Conservation (phyloP, 1,140 invertebrate genomes). For the Oppia nitens region DNA sequence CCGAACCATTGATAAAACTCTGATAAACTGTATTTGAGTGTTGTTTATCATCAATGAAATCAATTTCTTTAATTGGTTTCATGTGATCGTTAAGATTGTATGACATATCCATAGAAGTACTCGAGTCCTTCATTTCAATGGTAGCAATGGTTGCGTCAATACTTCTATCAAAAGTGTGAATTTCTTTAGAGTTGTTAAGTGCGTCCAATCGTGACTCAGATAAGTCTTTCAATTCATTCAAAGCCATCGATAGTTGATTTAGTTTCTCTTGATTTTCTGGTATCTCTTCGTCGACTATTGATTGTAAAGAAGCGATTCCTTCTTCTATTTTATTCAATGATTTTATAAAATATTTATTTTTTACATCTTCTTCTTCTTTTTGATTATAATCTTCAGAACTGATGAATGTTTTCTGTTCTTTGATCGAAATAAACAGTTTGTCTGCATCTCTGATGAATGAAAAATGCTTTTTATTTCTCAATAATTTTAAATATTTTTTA, state of each 20-base stretch:
- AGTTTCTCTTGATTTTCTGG: constrained; percentile 65
- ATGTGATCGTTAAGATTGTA: constrained; percentile 48
- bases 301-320: constrained; percentile 43
- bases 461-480: constrained; percentile 52
- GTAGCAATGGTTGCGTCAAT: constrained; percentile 84
- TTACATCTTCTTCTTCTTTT: constrained; percentile 82
- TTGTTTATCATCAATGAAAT: too few species aligned
- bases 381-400: constrained; percentile 83
- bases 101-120: too few species aligned
- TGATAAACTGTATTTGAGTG: too few species aligned
- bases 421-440: constrained; percentile 75
- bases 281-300: constrained; percentile 39
- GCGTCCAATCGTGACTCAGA: constrained; percentile 42
- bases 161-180: constrained; percentile 67
- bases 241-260: constrained; percentile 43
- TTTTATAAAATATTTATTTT: constrained; percentile 88
- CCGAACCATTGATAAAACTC: too few species aligned
- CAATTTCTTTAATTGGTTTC: constrained; percentile 55
- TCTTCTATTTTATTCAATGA: constrained; percentile 81
- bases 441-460: constrained; percentile 67
- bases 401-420: constrained; percentile 65
- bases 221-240: constrained; percentile 63
- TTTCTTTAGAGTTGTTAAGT: constrained; percentile 73
- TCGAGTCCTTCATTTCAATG: constrained; percentile 77
- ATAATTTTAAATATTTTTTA: constrained; percentile 47